Evolutionary conservation across 2,797 vertebrate genomes (phyloP).

Genomic region (Calcarius lapponicus): DNA sequence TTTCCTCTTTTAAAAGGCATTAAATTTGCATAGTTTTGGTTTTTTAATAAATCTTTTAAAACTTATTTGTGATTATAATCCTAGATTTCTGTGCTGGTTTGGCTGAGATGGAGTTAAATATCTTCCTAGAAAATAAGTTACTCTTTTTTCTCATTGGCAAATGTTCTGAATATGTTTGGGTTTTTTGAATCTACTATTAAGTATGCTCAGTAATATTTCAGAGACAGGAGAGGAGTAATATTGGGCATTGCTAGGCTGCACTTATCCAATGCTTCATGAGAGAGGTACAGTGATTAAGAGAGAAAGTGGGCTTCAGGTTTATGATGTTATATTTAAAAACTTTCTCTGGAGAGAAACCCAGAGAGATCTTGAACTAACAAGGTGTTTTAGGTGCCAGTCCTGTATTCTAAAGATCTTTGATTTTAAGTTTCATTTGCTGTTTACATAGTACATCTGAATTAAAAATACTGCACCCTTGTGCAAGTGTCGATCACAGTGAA

Average conservation of each 20-base stretch:
- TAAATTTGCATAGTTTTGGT: neutral
- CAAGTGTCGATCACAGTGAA: fast-evolving
- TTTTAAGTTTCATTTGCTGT: neutral
- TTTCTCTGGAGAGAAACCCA: neutral
- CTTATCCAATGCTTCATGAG: neutral
- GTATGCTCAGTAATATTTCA: neutral
- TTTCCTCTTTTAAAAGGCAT: neutral
- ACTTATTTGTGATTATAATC: neutral
- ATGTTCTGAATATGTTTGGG: neutral
- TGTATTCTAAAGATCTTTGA: neutral
- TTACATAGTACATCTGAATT: neutral
- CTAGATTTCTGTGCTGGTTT: neutral
- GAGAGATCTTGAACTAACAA: neutral
- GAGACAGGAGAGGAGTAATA: neutral
- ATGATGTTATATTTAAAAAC: neutral
- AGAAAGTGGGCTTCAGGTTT: neutral
- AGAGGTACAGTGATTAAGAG: neutral
- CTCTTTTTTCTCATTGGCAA: neutral
- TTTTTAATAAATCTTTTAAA: neutral
- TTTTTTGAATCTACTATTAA: neutral
- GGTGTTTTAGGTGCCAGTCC: neutral
- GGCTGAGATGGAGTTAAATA: neutral
- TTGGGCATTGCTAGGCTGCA: neutral
- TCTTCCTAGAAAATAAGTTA: neutral
- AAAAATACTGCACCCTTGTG: neutral